Evolutionary conservation across 2,888 invertebrate species (phyloP), one percentile per base, ranked within the genome.

Genomic region (Coleophora flavipennella): DNA sequence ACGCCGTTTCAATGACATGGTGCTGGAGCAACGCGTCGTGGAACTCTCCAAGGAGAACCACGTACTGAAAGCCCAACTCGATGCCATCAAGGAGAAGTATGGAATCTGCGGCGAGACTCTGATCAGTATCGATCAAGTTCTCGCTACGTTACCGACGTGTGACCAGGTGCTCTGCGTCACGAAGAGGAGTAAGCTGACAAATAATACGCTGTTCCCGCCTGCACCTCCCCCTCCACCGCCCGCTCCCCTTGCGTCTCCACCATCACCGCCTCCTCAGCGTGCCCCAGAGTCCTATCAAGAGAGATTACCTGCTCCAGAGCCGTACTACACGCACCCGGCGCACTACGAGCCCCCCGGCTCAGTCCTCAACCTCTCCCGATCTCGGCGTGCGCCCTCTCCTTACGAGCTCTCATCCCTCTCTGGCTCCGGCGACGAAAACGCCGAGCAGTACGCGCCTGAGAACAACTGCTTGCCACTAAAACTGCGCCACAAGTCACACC

Each of bases 31-130:
- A 56, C 89, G 96, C 35, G 96, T 99, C 26, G 91, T 96, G 40
- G 96, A 97, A 70, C 85, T 99, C 40, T 96, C 95, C 49, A 95
- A 96, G 74, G 98, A 98, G 72, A 99, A 98, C 75, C 94, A 96
- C 66, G 92, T 96, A 35, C 88, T 99, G 1, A 94, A 96, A 69
- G 94, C 95, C 3, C 97, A 98, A 63, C 86, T 99, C 41, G 92
- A 93, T 55, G 95, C 96, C 13, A 94, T 98, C 50, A 93, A 95
- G 60, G 96, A 96, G 62, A 96, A 96, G 72, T 96, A 92, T 64
- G 95, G 95, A 40, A 94, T 96, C 57, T 92, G 92, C 61, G 94
- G 94, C 2, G 95, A 96, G 62, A 90, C 89, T 35, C 88, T 95
- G 43, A 92, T 96, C 52, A 94, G 94, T 69, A 91, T 95, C 42